Conservation (phyloP, 2,888 invertebrate genomes). For the Melanostoma scalare region DNA sequence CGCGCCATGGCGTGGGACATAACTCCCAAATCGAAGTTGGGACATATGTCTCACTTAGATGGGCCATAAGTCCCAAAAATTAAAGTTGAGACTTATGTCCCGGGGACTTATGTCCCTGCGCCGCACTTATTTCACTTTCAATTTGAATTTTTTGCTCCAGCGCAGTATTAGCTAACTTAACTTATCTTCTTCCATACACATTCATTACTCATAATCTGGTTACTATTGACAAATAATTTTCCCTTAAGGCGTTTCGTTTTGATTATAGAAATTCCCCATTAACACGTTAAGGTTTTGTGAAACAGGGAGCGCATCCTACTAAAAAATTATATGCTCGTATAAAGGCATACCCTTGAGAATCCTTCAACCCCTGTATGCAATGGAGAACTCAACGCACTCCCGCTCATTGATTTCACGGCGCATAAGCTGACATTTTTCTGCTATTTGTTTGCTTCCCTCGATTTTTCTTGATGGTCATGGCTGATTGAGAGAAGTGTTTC, state of each 20-base stretch:
- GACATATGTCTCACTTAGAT: no score
- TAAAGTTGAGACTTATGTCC: no score
- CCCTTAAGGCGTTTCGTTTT: constrained; percentile 56
- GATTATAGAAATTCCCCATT: constrained; percentile 44
- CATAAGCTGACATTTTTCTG: constrained; percentile 52
- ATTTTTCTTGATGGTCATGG: constrained; percentile 40
- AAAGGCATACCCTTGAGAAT: constrained; percentile 41
- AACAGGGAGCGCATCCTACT: constrained; percentile 1
- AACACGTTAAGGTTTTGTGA: constrained; percentile 30
- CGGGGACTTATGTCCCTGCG: no score
- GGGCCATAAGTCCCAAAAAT: no score
- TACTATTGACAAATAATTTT: constrained; percentile 42
- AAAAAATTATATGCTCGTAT: constrained; percentile 5
- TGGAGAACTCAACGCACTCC: constrained; percentile 31
- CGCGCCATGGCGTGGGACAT: no score
- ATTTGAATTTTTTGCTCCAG: neutral
- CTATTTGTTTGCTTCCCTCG: constrained; percentile 33
- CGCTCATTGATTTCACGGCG: constrained; percentile 61
- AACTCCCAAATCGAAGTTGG: no score
- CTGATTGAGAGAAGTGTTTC: constrained; percentile 44
- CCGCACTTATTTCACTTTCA: no score
- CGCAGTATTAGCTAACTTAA: no score
- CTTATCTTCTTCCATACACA: neutral
- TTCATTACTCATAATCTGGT: constrained; percentile 33
- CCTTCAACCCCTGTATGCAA: constrained; percentile 31